These are phyloP conservation scores for Malurus cyaneus DNA, from an alignment of 2,113 vertebrate species.

Conservation along the genomic window DNA sequence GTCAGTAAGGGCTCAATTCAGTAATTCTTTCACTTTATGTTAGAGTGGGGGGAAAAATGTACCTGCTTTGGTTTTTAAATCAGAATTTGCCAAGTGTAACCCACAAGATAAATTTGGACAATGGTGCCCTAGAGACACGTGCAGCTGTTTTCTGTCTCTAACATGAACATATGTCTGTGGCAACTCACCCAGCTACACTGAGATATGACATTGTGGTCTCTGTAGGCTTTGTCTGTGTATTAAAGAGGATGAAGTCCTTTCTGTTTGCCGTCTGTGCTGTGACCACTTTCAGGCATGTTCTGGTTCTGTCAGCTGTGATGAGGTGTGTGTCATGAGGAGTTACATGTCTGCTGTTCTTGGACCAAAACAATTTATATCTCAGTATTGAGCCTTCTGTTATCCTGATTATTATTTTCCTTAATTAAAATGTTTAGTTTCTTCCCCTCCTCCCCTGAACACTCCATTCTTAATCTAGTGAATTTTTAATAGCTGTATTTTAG, in stretches of 20 bases:
- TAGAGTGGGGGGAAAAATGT: neutral
- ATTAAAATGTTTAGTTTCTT: neutral
- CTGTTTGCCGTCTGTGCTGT: neutral
- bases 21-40: neutral
- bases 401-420: neutral
- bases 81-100: conserved; percentile 5
- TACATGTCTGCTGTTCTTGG: neutral
- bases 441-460: neutral
- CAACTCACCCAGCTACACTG: neutral
- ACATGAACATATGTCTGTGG: neutral
- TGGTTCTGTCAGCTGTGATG: neutral
- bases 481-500: neutral
- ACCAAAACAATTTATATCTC: neutral
- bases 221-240: conserved; percentile 20
- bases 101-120: neutral
- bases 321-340: neutral
- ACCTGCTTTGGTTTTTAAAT: conserved; percentile 28
- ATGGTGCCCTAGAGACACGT: neutral
- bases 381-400: neutral
- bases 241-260: conserved; percentile 18
- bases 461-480: neutral
- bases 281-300: neutral
- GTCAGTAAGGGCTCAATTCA: neutral
- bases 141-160: neutral
- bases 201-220: neutral